Percentiles rank a stretch among this genome's conserved stretches.
These are phyloP conservation scores for Macrochelys suwanniensis DNA, from an alignment of 2,797 vertebrate species.

Conservation along the genomic window DNA sequence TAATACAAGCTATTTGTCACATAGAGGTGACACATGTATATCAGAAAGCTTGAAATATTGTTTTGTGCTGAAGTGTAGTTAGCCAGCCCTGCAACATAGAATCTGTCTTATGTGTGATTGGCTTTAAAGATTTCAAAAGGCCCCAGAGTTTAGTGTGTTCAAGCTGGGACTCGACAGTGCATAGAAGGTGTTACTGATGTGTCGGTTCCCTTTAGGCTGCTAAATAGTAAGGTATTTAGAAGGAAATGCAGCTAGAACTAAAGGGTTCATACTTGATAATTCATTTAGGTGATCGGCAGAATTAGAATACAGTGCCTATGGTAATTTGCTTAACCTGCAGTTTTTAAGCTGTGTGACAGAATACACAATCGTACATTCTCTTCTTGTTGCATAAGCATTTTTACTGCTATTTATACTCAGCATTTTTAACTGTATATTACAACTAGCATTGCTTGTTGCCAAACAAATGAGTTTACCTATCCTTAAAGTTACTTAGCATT, in stretches of 20 bases:
- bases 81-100: conserved; percentile 80
- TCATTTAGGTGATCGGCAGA: conserved; percentile 76
- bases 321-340: conserved; percentile 82
- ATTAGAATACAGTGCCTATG: conserved; percentile 66
- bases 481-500: conserved; percentile 49
- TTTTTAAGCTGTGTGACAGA: conserved; percentile 78
- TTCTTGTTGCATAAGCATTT: conserved; percentile 73
- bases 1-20: conserved; percentile 99
- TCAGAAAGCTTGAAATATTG: conserved; percentile 93
- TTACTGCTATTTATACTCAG: conserved; percentile 53
- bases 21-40: conserved; percentile 99
- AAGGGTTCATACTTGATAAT: conserved; percentile 79
- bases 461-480: conserved; percentile 55
- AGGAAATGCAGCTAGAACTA: conserved; percentile 70
- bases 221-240: conserved; percentile 80
- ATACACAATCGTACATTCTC: conserved; percentile 74
- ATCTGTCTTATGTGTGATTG: conserved; percentile 82
- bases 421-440: conserved; percentile 47
- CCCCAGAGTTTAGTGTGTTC: conserved; percentile 82
- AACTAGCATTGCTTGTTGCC: conserved; percentile 30
- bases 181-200: conserved; percentile 82
- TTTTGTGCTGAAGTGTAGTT: conserved; percentile 87
- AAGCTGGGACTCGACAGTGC: conserved; percentile 83
- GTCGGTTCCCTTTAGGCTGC: conserved; percentile 82
- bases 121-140: conserved; percentile 87